Percentiles rank a stretch among this genome's conserved stretches.
Evolutionary conservation across 2,113 vertebrate genomes (phyloP).

Genomic region (Scatophagus argus): DNA sequence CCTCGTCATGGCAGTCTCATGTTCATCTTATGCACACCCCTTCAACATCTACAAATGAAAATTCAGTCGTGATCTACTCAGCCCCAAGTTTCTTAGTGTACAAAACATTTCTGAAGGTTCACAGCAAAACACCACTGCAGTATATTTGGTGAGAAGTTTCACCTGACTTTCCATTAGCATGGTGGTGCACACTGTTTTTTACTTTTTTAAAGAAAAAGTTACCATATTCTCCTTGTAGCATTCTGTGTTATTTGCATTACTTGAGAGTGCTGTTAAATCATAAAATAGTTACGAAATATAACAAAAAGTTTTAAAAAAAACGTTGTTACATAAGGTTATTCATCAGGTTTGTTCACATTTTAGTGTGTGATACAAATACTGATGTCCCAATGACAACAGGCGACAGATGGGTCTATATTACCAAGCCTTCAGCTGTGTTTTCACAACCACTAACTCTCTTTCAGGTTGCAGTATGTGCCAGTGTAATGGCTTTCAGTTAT

Average conservation of each 20-base stretch:
- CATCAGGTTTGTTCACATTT: constrained; percentile 18
- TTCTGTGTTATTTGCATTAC: background rate
- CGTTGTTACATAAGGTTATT: background rate
- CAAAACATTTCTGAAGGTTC: too few species aligned
- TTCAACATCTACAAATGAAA: too few species aligned
- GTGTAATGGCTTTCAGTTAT: constrained; percentile 61
- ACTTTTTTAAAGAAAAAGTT: too few species aligned
- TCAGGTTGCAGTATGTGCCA: constrained; percentile 47
- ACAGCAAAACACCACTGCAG: too few species aligned
- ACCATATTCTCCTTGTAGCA: background rate
- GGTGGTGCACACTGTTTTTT: too few species aligned
- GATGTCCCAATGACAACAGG: constrained; percentile 24
- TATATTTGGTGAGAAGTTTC: too few species aligned
- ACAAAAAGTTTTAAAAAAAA: background rate
- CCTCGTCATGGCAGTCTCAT: too few species aligned
- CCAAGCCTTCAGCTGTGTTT: constrained; percentile 28
- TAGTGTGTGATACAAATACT: constrained; percentile 23
- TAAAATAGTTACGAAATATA: background rate
- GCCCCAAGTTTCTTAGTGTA: too few species aligned
- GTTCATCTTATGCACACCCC: too few species aligned
- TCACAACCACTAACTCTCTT: constrained; percentile 42
- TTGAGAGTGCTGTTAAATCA: background rate
- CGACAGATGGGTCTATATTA: constrained; percentile 53
- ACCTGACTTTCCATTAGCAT: too few species aligned
- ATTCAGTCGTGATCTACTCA: too few species aligned